Evolutionary conservation across 2,113 vertebrate genomes (phyloP).

Genomic region (Phalacrocorax aristotelis): DNA sequence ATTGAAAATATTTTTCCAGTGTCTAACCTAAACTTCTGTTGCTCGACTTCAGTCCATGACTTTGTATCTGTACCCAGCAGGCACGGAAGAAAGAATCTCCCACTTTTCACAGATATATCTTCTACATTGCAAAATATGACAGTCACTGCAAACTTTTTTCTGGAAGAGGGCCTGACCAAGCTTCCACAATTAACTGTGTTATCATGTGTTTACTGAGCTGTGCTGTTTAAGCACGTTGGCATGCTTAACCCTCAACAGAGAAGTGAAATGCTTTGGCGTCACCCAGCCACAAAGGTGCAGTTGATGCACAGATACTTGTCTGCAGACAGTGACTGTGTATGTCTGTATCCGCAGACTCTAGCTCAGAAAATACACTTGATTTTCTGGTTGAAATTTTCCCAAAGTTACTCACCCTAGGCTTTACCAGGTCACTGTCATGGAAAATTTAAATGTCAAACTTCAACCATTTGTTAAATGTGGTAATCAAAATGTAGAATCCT

Average conservation of each 20-base stretch:
- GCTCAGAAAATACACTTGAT: not conserved
- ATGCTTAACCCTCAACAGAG: not conserved
- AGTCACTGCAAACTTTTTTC: not conserved
- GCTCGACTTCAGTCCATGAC: not conserved
- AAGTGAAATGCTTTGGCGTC: not conserved
- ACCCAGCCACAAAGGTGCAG: not conserved
- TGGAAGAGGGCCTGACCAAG: not conserved
- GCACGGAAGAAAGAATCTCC: not conserved
- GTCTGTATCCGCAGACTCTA: not conserved
- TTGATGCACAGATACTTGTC: not conserved
- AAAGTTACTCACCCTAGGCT: not conserved
- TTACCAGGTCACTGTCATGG: not conserved
- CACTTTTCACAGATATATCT: not conserved
- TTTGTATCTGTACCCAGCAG: not conserved
- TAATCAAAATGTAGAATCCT: not conserved
- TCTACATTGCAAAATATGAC: not conserved
- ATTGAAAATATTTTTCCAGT: constrained; percentile 1
- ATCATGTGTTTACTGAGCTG: not conserved
- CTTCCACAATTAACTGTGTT: not conserved
- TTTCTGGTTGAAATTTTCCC: not conserved
- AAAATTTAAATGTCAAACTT: not conserved
- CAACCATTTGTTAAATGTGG: too few species aligned
- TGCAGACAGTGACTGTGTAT: not conserved
- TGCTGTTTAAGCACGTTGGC: not conserved
- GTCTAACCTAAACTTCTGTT: not conserved